Evolutionary conservation across 1,140 invertebrate species (phyloP), one percentile per base, ranked within the genome.

Genomic region (Lepidurus apus): DNA sequence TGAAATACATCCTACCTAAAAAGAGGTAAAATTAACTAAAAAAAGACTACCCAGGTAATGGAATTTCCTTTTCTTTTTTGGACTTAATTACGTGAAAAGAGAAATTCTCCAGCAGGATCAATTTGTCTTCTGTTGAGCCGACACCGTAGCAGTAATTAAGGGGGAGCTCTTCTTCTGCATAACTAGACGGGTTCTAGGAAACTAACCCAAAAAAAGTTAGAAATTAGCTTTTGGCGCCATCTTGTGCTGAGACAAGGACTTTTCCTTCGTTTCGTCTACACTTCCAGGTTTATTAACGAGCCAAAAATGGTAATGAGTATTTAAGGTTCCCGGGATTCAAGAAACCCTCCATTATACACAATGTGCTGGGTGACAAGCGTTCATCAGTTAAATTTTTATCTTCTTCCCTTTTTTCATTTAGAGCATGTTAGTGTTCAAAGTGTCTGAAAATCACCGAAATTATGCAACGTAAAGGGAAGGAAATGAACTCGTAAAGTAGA

Each of bases 261-360:
- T 65, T 17, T 17, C 0, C 13, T 3, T 65, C 21, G 1, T 7
- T 65, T 65, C 53, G 2, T 21, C 53, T 65, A 65, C n/a, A 65
- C 53, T 65, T 65, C 21, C 21, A 13, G 47, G 17, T 65, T 65
- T 65, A 65, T 65, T 65, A 65, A 65, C n/a, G 53, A 65, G 53
- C 53, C 17, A 17, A 65, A 65, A 21, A 65, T 21, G 21, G 7
- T 65, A 17, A 65, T 21, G 53, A 65, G 53, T 17, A 65, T 65
- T 65, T 21, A 9, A 65, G 53, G 53, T 65, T 17, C 53, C 17
- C 53, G 13, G 21, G 13, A n/a, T 65, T 21, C 53, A 65, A 65
- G 17, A 65, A 13, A 65, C 17, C 53, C 53, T 7, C 21, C 53
- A 5, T 65, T 65, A n/a, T 65, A 65, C 21, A 65, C n/a, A 65